Evolutionary conservation across 2,888 invertebrate species (phyloP), one percentile per base, ranked within the genome.

Genomic region (Congeria kusceri): DNA sequence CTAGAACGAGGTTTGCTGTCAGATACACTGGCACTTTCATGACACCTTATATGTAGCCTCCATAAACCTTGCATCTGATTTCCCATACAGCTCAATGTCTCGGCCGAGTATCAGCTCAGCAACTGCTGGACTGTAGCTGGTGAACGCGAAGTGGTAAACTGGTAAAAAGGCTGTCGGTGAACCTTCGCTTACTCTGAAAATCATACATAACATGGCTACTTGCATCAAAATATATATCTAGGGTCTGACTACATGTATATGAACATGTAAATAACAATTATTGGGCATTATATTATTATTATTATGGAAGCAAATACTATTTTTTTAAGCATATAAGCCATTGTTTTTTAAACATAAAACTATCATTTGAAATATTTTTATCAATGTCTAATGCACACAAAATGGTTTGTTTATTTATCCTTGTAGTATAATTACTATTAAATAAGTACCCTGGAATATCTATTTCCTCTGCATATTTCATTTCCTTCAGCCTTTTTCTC

Each of bases 81-180:
- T 92, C 2, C 91, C 92, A 80, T 74, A 90, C 28, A 93, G 75
- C 61, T 91, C 90, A 53, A 90, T 87, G 69, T 88, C 89, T 39
- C 85, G 85, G 2, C 86, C 80, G 5, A 86, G 68, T n/a, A 92
- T 89, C 13, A 87, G 77, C 59, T 87, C 81, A 5, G 91, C 89
- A 7, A 93, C 67, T 1, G 85, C 74, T 7, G 84, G 84, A 69
- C 89, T 91, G 85, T 89, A 92, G 39, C 77, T 83, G 25, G 90
- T 89, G 72, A 93, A 92, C 25, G 86, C 85, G 76, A 90, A 88
- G 78, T 92, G 90, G 76, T 92, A 92, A 18, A 93, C 82, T 2
- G 91, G 91, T 32, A 93, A 78, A 68, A 88, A 90, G 1, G 87
- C 86, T 25, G 85, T 78, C 0, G 91, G 84, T 28, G 82, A 68